A percentile compares a stretch with the other conserved stretches of the same genome.
Evolutionary conservation across 2,113 vertebrate species (phyloP).

Genomic region (Jacana jacana): DNA sequence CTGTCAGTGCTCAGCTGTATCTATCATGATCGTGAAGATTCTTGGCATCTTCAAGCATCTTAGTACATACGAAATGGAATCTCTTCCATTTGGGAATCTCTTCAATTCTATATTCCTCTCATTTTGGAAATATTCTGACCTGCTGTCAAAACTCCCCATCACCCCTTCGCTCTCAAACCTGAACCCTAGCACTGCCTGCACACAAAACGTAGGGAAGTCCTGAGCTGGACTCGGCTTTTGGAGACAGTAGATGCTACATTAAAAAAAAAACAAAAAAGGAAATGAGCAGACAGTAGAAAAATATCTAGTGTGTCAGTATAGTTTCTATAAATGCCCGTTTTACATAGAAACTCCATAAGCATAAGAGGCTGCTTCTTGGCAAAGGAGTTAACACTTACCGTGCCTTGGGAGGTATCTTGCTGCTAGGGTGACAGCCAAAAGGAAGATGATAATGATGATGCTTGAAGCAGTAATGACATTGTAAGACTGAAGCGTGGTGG

Average conservation of each 20-base stretch:
- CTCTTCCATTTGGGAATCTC: background rate
- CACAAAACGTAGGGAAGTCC: background rate
- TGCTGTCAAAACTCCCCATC: background rate
- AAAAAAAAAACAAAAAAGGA: background rate
- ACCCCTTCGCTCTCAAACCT: background rate
- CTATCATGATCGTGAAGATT: background rate
- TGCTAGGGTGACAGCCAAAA: constrained; percentile 15
- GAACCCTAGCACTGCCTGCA: background rate
- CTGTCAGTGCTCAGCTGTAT: background rate
- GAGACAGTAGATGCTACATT: background rate
- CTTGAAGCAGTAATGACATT: constrained; percentile 33
- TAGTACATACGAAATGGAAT: background rate
- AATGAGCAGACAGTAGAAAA: constrained; percentile 10
- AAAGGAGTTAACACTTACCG: constrained; percentile 37
- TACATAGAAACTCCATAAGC: background rate
- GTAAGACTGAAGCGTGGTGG: background rate
- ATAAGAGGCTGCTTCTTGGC: background rate
- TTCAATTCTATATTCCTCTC: background rate
- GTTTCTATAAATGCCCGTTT: background rate
- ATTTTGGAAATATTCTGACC: background rate
- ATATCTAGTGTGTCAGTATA: background rate
- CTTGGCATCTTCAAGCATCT: background rate
- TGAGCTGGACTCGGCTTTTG: background rate
- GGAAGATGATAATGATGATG: constrained; percentile 18
- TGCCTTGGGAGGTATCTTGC: constrained; percentile 2